These are phyloP conservation scores for Proteles cristata DNA, from an alignment of 2,113 vertebrate genomes.

Conservation along the genomic window DNA sequence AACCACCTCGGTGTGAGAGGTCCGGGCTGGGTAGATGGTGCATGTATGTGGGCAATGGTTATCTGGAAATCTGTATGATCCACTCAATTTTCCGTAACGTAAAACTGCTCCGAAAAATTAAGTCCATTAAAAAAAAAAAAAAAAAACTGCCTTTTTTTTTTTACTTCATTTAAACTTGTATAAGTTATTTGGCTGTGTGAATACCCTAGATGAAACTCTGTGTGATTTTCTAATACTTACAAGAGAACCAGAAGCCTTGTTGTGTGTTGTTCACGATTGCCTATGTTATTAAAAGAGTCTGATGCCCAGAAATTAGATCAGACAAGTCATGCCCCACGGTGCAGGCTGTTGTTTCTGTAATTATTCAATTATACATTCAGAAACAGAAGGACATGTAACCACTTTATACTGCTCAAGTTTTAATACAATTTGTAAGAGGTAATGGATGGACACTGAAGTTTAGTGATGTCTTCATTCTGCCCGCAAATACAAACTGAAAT, in stretches of 20 bases:
- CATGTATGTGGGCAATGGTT: not conserved
- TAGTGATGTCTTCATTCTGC: not conserved
- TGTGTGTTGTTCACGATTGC: not conserved
- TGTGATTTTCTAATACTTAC: not conserved
- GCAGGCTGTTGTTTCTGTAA: not conserved
- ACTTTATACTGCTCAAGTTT: not conserved
- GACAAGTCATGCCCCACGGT: not conserved
- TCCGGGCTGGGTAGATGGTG: not conserved
- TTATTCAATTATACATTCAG: constrained; percentile 19
- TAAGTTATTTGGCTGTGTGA: not conserved
- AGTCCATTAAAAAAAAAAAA: not conserved
- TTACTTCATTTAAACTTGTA: not conserved
- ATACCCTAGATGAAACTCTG: not conserved
- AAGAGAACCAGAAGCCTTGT: not conserved
- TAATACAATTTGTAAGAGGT: not conserved
- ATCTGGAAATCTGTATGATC: not conserved
- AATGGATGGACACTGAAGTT: not conserved
- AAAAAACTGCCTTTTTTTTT: not conserved
- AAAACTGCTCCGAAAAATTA: not conserved
- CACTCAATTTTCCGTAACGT: not conserved
- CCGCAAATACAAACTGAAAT: not conserved
- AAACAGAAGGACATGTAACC: not conserved
- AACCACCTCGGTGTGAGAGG: not conserved
- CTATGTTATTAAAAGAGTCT: not conserved
- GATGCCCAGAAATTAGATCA: not conserved